These are phyloP conservation scores for Tolmerus cingulatus DNA, from an alignment of 2,888 invertebrate genomes.

Conservation along the genomic window DNA sequence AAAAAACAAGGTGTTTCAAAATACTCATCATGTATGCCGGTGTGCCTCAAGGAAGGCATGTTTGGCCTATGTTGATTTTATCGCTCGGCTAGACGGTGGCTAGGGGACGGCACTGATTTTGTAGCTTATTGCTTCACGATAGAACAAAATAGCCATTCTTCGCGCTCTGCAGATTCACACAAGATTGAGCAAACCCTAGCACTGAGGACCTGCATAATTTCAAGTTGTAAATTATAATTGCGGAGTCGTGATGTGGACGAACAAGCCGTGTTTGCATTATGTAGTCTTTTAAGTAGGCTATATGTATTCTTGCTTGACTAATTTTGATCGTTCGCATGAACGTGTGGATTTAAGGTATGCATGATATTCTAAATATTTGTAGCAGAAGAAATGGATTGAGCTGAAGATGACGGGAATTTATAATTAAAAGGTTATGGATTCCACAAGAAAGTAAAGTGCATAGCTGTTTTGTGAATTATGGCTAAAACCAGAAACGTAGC, in stretches of 20 bases:
- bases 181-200: constrained; percentile 1
- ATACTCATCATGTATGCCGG: background rate
- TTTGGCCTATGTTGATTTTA: background rate
- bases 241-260: constrained; percentile 6
- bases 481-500: background rate
- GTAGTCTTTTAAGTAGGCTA: background rate
- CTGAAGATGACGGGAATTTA: background rate
- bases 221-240: constrained; percentile 32
- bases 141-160: constrained; percentile 2
- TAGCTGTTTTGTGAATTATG: background rate
- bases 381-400: background rate
- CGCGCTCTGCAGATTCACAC: constrained; percentile 4
- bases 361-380: background rate
- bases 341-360: background rate
- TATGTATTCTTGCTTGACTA: background rate
- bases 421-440: background rate
- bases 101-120: background rate
- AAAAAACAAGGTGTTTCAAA: background rate
- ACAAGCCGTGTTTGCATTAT: background rate
- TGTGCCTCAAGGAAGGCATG: background rate
- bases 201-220: background rate
- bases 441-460: background rate
- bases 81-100: background rate
- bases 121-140: background rate
- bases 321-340: background rate